Percentiles rank a stretch among this genome's conserved stretches.
phyloP scores from a whole-genome alignment of 2,888 invertebrate species.

The Abrostola tripartita region DNA sequence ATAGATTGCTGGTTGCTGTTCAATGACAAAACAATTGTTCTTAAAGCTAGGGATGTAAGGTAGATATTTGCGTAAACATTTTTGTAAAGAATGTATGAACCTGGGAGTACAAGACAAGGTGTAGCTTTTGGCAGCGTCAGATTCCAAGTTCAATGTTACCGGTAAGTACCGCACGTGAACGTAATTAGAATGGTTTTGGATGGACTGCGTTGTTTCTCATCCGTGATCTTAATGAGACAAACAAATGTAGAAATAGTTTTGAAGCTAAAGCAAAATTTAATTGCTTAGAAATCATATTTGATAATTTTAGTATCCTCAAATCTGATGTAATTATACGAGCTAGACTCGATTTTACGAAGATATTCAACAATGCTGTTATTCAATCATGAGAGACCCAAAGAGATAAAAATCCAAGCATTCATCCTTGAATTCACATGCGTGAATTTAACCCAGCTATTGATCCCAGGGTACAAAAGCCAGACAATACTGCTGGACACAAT shows the following conservation, averaged over 20 bases:
- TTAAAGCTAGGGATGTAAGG: slow-evolving; percentile 47
- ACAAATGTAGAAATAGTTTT: slow-evolving; percentile 27
- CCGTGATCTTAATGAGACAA: slow-evolving; percentile 20
- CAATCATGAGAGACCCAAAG: background rate
- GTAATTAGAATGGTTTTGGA: slow-evolving; percentile 67
- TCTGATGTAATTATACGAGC: background rate
- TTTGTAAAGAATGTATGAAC: slow-evolving; percentile 30
- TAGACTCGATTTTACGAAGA: background rate
- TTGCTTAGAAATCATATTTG: background rate
- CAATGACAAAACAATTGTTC: slow-evolving; percentile 45
- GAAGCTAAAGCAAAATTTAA: background rate
- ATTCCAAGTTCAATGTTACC: slow-evolving; percentile 81
- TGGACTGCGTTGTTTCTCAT: slow-evolving; percentile 29
- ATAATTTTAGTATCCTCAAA: background rate
- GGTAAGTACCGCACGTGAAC: slow-evolving; percentile 71
- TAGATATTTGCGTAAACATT: slow-evolving; percentile 28
- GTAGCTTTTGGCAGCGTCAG: slow-evolving; percentile 66
- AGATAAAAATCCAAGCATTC: background rate
- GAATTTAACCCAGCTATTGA: background rate
- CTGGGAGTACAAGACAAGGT: slow-evolving; percentile 25
- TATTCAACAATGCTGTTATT: background rate
- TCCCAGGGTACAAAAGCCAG: background rate
- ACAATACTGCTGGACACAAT: background rate
- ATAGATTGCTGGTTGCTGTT: slow-evolving; percentile 42
- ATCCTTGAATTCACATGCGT: slow-evolving; percentile 3